Evolutionary conservation across 2,888 invertebrate genomes (phyloP), one percentile per base, ranked within the genome.

Genomic region (Cataglyphis rosenhaueri): DNA sequence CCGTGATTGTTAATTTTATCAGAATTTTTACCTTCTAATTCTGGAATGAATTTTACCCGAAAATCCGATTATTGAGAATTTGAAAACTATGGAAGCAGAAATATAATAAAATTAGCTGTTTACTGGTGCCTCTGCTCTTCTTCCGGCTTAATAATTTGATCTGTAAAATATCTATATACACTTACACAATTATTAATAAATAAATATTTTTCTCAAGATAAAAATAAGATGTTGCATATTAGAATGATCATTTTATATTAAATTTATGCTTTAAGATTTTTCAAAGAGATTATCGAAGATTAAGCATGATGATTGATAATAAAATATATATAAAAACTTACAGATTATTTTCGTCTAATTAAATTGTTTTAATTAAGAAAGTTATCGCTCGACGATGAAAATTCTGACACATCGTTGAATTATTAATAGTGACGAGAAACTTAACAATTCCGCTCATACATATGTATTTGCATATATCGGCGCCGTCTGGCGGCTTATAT

Each of bases 51-150:
- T 84, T 86, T 85, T 64, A 81, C 57, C 41, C 74, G 81, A 87
- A 89, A 91, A 92, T 92, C 90, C 91, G 91, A 91, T 92, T 92
- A 92, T 89, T 84, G 88, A 87, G 81, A 86, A 82, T 87, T 86
- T 84, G 81, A 74, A 84, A 85, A 84, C 84, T 86, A 79, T 82
- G 85, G 71, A 85, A 87, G 84, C 86, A 89, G 81, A 91, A 90
- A 90, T 89, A 86, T 84, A 88, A 82, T 84, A 86, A 91, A 91
- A 92, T 91, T 90, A 90, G 86, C 88, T 91, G 89, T 86, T 92
- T 91, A 89, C 87, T 87, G 78, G 65, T 82, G 64, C 61, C 81
- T 82, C 79, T 52, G 66, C 70, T 84, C 66, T 84, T 59, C 66
- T 78, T 81, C 82, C 74, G 82, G 70, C 55, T 76, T 84, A 61